These are phyloP conservation scores for Nesoenas mayeri DNA, from an alignment of 2,113 vertebrate species.

Conservation along the genomic window DNA sequence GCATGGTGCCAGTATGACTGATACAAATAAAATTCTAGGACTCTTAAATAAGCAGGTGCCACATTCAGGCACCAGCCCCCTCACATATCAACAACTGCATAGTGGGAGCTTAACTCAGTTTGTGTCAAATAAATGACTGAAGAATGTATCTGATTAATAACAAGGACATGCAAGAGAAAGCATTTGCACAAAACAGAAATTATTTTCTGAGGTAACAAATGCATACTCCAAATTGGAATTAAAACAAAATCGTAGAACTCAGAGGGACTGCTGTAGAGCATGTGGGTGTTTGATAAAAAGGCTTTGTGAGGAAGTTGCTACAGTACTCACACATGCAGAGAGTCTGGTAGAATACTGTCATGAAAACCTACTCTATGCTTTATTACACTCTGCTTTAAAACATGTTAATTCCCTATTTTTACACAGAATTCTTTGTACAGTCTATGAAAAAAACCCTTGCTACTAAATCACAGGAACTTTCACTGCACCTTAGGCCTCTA, in stretches of 20 bases:
- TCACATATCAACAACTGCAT: not conserved
- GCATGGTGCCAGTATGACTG: not conserved
- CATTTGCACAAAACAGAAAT: not conserved
- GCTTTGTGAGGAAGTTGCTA: not conserved
- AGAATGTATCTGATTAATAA: not conserved
- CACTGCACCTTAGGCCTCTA: not conserved
- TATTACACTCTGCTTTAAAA: not conserved
- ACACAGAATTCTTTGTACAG: not conserved
- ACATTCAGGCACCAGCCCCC: not conserved
- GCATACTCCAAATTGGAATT: not conserved
- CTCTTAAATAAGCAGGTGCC: not conserved
- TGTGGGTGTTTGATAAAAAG: not conserved
- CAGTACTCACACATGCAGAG: not conserved
- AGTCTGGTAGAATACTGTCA: not conserved
- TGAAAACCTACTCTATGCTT: not conserved
- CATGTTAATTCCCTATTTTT: not conserved
- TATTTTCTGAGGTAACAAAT: not conserved
- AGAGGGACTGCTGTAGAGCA: not conserved
- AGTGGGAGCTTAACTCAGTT: not conserved
- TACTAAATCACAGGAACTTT: not conserved
- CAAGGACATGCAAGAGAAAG: not conserved
- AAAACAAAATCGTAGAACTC: not conserved
- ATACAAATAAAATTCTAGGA: not conserved
- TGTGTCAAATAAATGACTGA: not conserved
- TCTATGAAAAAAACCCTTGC: not conserved